phyloP scores from a whole-genome alignment of 2,113 vertebrate species.

The Caretta caretta region DNA sequence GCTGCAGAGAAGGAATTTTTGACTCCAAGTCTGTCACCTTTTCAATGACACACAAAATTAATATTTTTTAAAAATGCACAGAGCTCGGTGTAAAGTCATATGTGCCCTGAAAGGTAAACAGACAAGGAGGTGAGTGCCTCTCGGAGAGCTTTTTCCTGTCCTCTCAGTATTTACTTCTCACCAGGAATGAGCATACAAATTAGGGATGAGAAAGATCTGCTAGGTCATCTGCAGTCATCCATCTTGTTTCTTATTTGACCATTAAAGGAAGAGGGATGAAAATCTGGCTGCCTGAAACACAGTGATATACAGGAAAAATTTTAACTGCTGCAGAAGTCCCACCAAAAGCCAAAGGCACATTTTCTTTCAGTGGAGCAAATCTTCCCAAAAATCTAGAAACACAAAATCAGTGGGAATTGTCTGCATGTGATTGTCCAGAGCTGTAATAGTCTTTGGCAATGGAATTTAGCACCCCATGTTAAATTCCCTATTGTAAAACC shows the following conservation, averaged over 20 bases:
- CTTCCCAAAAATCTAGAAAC: background rate
- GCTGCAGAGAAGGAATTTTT: background rate
- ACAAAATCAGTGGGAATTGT: slow-evolving; percentile 15
- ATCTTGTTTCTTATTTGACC: background rate
- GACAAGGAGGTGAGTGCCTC: background rate
- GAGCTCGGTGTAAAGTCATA: background rate
- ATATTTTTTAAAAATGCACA: background rate
- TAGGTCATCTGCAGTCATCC: background rate
- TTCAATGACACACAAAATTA: background rate
- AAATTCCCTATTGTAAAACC: background rate
- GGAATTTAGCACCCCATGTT: slow-evolving; percentile 14
- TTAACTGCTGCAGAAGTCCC: background rate
- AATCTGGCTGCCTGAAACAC: background rate
- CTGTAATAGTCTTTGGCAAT: background rate
- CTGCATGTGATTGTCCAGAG: slow-evolving; percentile 17
- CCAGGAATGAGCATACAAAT: background rate
- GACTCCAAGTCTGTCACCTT: background rate
- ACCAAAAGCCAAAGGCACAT: background rate
- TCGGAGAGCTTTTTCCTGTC: background rate
- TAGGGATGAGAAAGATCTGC: background rate
- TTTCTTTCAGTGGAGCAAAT: slow-evolving; percentile 42
- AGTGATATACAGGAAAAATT: background rate
- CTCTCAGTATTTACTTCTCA: background rate
- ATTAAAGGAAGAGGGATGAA: background rate
- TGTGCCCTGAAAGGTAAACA: background rate